Evolutionary conservation across 1,140 invertebrate genomes (phyloP).

Genomic region (Andrena cerasifolii): DNA sequence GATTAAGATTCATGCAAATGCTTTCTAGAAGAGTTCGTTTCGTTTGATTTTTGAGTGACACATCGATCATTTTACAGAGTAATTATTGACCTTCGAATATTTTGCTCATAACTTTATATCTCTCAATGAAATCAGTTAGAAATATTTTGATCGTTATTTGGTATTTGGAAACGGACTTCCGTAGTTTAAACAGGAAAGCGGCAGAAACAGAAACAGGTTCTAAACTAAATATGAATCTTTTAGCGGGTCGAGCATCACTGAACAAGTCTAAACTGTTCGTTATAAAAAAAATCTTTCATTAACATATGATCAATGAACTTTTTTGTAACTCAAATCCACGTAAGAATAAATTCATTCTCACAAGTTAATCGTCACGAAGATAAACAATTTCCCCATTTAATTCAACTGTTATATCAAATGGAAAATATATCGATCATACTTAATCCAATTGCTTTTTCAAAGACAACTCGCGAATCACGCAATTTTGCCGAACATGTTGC

Average conservation of each 20-base stretch:
- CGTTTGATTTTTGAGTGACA: neutral
- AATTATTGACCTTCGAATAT: neutral
- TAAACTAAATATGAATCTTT: neutral
- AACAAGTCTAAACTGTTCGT: too few species aligned
- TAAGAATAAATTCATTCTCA: too few species aligned
- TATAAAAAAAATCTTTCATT: neutral
- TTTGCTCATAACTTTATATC: neutral
- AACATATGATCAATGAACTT: too few species aligned
- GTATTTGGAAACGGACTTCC: neutral
- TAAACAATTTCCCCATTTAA: neutral
- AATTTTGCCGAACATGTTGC: neutral
- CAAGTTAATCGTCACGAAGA: too few species aligned
- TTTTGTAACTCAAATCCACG: too few species aligned
- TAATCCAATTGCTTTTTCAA: neutral
- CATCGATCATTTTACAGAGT: neutral
- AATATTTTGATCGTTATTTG: neutral
- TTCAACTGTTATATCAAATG: neutral
- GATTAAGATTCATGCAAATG: neutral
- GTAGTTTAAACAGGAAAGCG: neutral
- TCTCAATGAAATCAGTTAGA: neutral
- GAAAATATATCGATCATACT: too few species aligned
- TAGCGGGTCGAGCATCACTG: too few species aligned
- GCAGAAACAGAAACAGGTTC: neutral
- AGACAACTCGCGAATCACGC: constrained; percentile 11
- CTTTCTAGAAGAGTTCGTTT: neutral